Evolutionary conservation across 2,888 invertebrate species (phyloP), one percentile per base, ranked within the genome.

Genomic region (Eupelmus urozonus): DNA sequence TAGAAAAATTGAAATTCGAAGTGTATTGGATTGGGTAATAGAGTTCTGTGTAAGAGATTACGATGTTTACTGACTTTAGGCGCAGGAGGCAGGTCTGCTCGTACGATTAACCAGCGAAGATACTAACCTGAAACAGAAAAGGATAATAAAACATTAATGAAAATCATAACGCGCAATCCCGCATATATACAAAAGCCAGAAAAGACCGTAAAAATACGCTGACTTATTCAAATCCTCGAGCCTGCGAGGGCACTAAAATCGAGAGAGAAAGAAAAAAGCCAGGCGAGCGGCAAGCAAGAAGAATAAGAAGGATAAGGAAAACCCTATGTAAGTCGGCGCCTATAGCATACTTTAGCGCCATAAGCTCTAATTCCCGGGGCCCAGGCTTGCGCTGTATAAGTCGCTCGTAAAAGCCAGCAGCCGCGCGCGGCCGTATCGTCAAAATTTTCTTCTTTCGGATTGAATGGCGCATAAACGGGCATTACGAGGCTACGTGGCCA

Each of bases 401-500:
- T 73, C 72, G 77, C 72, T 73, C 77, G 77, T 78, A 78, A 78
- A 78, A 66, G 75, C 72, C 18, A 49, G 11, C 20, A 29, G 55
- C 29, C 53, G 53, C 65, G 9, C 27, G 53, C 18, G 40, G 73
- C 74, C 18, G 55, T 65, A 76, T 76, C 76, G 70, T 76, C 70
- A 70, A 76, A 76, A 76, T 69, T 70, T 70, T 63, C 60, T 45
- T 53, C n/a, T 62, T 62, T 53, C 53, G 63, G 45, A 70, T 70
- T 70, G 76, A 76, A 76, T 76, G 70, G 70, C 69, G 69, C 76
- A 76, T 76, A 76, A 76, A 76, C 55, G 76, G 70, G 57, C 69
- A 70, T 76, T 70, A 76, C 70, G 76, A 70, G 63, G 29, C 76
- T 76, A 76, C 76, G 76, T 76, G 76, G 62, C 63, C 70, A 70